Evolutionary conservation across 2,797 vertebrate genomes (phyloP).

Genomic region (Hoplostethus atlanticus): DNA sequence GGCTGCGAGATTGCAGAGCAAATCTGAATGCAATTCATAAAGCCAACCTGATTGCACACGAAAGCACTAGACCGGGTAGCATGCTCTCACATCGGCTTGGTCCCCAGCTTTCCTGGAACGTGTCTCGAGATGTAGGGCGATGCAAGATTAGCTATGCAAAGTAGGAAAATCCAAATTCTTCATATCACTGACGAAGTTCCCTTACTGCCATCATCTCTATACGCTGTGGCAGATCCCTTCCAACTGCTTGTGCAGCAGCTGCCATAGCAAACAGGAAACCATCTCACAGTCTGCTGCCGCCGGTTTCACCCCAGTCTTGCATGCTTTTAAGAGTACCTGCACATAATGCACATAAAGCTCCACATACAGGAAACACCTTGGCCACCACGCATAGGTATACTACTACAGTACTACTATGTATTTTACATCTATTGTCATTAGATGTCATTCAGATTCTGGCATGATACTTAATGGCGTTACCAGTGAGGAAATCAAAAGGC

Average conservation of each 20-base stretch:
- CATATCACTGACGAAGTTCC: slow-evolving; percentile 27
- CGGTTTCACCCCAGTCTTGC: background rate
- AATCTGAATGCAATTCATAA: slow-evolving; percentile 14
- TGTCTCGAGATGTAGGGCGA: slow-evolving; percentile 37
- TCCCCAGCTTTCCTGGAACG: slow-evolving; percentile 11
- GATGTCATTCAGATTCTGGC: slow-evolving; percentile 40
- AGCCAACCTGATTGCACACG: background rate
- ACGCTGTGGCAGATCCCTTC: background rate
- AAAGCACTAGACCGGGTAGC: slow-evolving; percentile 24
- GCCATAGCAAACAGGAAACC: slow-evolving; percentile 55
- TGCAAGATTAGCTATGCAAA: slow-evolving; percentile 45
- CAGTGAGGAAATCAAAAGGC: slow-evolving; percentile 29
- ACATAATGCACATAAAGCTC: slow-evolving; percentile 18
- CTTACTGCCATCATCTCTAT: slow-evolving; percentile 13
- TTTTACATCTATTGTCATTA: slow-evolving; percentile 21
- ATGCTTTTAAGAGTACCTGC: slow-evolving; percentile 36
- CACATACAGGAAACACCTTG: background rate
- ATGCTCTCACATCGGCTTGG: background rate
- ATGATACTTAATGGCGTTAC: background rate
- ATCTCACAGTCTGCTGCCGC: slow-evolving; percentile 5
- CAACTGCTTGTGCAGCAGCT: slow-evolving; percentile 23
- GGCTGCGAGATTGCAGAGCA: background rate
- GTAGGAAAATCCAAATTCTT: slow-evolving; percentile 43
- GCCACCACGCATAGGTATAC: too few relatives aligned
- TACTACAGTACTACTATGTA: background rate